Evolutionary conservation across 1,140 invertebrate species (phyloP).

Genomic region (Sycophaga agraensis): DNA sequence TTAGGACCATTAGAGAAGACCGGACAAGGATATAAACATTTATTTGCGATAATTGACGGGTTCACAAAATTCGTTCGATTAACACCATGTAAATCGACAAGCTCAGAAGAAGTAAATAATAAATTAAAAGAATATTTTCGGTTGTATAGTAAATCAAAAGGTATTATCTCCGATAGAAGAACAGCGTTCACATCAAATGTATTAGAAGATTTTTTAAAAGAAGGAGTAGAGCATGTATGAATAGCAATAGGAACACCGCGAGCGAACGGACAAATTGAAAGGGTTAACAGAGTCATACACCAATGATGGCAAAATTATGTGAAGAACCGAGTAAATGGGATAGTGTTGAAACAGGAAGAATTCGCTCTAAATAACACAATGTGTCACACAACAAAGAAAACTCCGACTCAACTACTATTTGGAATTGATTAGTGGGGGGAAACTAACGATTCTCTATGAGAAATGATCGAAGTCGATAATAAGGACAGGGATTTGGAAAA

Average conservation of each 20-base stretch:
- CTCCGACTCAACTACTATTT: conserved; percentile 23
- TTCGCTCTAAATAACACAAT: conserved; percentile 27
- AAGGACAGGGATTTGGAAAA: too few species aligned
- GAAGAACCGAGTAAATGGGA: too few species aligned
- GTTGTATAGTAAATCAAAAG: conserved; percentile 10
- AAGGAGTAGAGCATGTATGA: conserved; percentile 26
- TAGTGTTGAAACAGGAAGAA: too few species aligned
- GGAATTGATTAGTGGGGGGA: conserved; percentile 25
- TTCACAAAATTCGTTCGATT: conserved; percentile 11
- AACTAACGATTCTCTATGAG: too few species aligned
- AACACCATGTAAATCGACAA: background rate
- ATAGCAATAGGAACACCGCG: conserved; percentile 14
- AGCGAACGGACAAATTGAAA: too few species aligned
- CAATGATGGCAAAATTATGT: too few species aligned
- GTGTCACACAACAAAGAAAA: conserved; percentile 16
- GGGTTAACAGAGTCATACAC: too few species aligned
- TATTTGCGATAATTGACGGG: conserved; percentile 2
- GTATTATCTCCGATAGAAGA: conserved; percentile 27
- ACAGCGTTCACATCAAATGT: conserved; percentile 22
- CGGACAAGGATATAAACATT: background rate
- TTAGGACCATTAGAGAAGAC: conserved; percentile 5
- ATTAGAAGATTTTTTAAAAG: conserved; percentile 21
- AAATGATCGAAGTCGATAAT: too few species aligned
- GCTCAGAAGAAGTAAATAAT: background rate
- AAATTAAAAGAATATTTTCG: background rate